Percentiles rank a stretch among this genome's conserved stretches.
Conservation (phyloP, 2,113 vertebrate genomes). For the Maccullochella peelii region DNA sequence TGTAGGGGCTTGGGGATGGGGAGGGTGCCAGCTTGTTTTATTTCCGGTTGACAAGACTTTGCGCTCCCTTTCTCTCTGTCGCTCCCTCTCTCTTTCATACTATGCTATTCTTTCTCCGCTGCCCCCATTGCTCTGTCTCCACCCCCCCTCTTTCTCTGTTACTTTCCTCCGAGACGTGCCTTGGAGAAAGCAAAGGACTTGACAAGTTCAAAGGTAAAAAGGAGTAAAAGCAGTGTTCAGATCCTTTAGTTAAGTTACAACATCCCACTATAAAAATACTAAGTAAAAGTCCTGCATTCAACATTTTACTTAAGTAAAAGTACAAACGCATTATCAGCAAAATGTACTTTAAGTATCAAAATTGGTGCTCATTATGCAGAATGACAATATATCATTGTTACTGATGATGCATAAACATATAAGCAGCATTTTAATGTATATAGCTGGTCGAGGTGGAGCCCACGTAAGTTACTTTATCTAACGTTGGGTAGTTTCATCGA, state of each 20-base stretch:
- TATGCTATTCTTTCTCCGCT: conserved; percentile 76
- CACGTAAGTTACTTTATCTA: not conserved
- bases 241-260: conserved; percentile 25
- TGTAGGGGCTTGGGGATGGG: conserved; percentile 80
- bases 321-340: not conserved
- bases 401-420: not conserved
- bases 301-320: not conserved
- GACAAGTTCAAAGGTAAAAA: conserved; percentile 80
- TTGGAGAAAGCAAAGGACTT: conserved; percentile 76
- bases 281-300: not conserved
- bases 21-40: conserved; percentile 86
- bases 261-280: not conserved
- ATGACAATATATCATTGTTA: not conserved
- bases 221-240: conserved; percentile 42
- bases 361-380: not conserved
- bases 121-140: conserved; percentile 64
- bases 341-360: not conserved
- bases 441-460: not conserved
- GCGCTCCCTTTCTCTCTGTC: conserved; percentile 84
- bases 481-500: not conserved
- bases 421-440: not conserved
- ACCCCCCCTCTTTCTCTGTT: conserved; percentile 63
- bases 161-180: conserved; percentile 77
- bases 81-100: conserved; percentile 83
- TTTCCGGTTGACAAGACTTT: conserved; percentile 86